Base-by-base conservation (phyloP, 2,797 vertebrate genomes). In the Adelosebastes latens region DNA sequence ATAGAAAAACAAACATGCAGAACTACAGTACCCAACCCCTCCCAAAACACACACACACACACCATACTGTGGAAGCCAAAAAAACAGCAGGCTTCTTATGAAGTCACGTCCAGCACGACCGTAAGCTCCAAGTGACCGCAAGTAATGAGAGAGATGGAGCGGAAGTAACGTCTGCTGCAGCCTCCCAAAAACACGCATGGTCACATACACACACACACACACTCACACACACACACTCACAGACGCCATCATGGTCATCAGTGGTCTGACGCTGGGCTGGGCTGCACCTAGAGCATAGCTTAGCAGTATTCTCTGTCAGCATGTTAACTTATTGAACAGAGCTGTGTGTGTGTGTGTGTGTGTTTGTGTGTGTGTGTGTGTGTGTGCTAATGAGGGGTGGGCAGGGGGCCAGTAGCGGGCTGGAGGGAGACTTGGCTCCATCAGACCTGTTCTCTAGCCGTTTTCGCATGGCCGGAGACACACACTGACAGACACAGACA, bases 131-230 rank as follows among this genome's bases (percentile, higher is more conserved):
- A 93, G 92, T 93, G 89, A 92, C 88, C 89, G 75, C 84, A 77
- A 95, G 87, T 93, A 93, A 94, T 89, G 88, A 77, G 75, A 77
- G 91, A 87, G 90, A 92, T 90, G 91, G 88, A 87, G 91, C 81
- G 29, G 66, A 92, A 93, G 79, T 92, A 93, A 91, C 73, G 25
- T 81, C 73, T 56, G 72, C 86, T 87, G 93, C 83, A 89, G 90
- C 85, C 84, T 85, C 82, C 75, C 73, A 83, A 89, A 90, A 83
- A 39, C 70, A 64, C 53, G 74, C 85, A 73, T 49, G 34, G 85
- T 79, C 80, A 65, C 70, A 81, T 5, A 39, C 70, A 42, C n/a
- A 1, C 8, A 18, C 42, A 27, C 80, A 63, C 73, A 82, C 9
- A 31, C 68, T 59, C 77, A 60, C 13, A 75, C 36, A 63, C 42